Conservation (phyloP, 53 echinoderm and acorn worm species). For the Echinarachnius parma region DNA sequence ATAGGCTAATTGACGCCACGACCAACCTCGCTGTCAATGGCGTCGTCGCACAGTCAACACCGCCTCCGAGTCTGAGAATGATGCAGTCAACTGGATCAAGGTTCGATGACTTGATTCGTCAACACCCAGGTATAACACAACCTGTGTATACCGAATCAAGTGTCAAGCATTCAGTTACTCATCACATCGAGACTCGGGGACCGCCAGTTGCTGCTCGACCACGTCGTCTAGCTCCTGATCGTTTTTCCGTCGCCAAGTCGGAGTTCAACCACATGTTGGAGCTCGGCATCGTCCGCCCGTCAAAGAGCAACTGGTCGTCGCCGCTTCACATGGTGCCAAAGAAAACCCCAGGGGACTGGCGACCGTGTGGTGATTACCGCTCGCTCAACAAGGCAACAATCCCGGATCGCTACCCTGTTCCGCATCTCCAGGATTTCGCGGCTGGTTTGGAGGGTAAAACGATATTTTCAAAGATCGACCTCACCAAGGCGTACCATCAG, state of each 20-base stretch:
- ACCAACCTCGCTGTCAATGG: slow-evolving; percentile 12
- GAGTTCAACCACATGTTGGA: slow-evolving; percentile 50
- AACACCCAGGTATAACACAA: slow-evolving; percentile 3
- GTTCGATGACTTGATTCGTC: background rate
- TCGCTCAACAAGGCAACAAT: slow-evolving; percentile 40
- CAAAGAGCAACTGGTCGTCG: slow-evolving; percentile 43
- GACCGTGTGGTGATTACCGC: slow-evolving; percentile 53
- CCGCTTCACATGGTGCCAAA: slow-evolving; percentile 51
- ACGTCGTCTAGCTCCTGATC: slow-evolving; percentile 5
- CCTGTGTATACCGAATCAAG: slow-evolving; percentile 5
- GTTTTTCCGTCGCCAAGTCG: background rate
- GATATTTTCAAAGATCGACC: slow-evolving; percentile 46
- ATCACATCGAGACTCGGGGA: slow-evolving; percentile 5
- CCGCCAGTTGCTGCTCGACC: slow-evolving; percentile 2
- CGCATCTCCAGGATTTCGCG: slow-evolving; percentile 44
- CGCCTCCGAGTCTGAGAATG: slow-evolving; percentile 5
- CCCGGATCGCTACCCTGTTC: slow-evolving; percentile 47
- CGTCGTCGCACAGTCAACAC: background rate
- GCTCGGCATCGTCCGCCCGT: slow-evolving; percentile 37
- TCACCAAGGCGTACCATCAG: slow-evolving; percentile 44
- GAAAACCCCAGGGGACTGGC: slow-evolving; percentile 40
- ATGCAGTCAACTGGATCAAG: background rate
- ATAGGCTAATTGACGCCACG: slow-evolving; percentile 26
- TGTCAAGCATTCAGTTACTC: slow-evolving; percentile 18
- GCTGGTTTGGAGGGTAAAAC: slow-evolving; percentile 4